Conservation (phyloP, 2,888 invertebrate species). For the Lepidochrysops patricia region DNA sequence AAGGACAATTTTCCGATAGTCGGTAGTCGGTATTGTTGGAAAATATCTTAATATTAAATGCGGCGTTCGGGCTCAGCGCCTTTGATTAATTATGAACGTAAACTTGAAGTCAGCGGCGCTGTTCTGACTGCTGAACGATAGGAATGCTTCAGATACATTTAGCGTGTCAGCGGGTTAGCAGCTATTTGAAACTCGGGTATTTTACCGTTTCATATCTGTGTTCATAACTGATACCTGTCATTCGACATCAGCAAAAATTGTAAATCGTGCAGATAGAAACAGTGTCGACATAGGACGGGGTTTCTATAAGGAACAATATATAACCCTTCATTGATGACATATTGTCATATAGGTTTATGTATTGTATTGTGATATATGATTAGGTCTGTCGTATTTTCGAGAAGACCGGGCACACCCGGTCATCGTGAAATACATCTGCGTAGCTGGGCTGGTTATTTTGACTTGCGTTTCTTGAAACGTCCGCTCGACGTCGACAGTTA, state of each 20-base stretch:
- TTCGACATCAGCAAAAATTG: neutral
- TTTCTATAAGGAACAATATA: no score
- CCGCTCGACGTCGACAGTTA: neutral
- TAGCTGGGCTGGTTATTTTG: no score
- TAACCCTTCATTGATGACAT: no score
- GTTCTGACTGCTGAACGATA: neutral
- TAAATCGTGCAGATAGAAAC: no score
- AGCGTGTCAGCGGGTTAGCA: neutral
- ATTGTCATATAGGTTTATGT: no score
- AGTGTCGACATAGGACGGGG: no score
- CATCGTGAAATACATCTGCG: no score
- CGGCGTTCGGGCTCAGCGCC: neutral
- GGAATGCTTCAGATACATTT: neutral
- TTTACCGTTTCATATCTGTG: neutral
- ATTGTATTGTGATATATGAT: no score
- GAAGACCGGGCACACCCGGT: no score
- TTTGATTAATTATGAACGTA: neutral
- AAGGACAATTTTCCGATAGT: neutral
- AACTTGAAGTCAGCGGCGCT: neutral
- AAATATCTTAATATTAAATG: neutral
- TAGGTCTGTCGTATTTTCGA: no score
- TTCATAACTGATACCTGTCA: neutral
- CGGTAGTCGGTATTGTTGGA: neutral
- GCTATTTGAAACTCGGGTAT: neutral
- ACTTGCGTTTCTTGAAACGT: no score